Percentiles rank a stretch among this genome's conserved stretches.
Evolutionary conservation across 2,797 vertebrate genomes (phyloP).

Genomic region (Sparus aurata): DNA sequence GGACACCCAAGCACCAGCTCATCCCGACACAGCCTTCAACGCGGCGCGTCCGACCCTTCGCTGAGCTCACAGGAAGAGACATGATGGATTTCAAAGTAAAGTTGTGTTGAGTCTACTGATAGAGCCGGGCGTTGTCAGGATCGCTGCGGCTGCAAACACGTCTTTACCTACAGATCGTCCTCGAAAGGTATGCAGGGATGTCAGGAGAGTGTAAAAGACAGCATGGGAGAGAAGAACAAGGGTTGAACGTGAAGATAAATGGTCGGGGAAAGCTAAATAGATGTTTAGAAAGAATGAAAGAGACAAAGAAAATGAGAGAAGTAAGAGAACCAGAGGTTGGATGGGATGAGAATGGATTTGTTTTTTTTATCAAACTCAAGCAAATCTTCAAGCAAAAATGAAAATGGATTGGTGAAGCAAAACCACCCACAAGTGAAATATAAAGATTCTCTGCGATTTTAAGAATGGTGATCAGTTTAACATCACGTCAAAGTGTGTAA

Average conservation of each 20-base stretch:
- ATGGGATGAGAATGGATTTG: background rate
- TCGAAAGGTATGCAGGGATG: constrained; percentile 8
- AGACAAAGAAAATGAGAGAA: background rate
- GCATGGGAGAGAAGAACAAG: background rate
- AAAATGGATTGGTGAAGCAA: background rate
- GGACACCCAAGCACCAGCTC: background rate
- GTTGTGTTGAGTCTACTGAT: constrained; percentile 42
- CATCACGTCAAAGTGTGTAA: too few relatives aligned
- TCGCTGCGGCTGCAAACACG: constrained; percentile 5
- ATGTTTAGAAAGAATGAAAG: background rate
- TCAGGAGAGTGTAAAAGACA: background rate
- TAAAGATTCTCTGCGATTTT: background rate
- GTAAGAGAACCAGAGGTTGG: background rate
- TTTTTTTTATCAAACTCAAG: background rate
- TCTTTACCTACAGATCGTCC: constrained; percentile 29
- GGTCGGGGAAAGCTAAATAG: background rate
- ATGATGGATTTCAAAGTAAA: constrained; percentile 67
- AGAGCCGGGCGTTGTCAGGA: constrained; percentile 26
- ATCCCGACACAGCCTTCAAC: constrained; percentile 17
- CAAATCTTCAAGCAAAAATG: background rate
- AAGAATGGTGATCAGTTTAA: too few relatives aligned
- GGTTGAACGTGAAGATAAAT: background rate
- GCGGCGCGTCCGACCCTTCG: background rate
- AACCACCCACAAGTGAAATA: background rate
- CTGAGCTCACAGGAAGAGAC: constrained; percentile 46